Conservation (phyloP, 2,888 invertebrate genomes). For the Physocephala rufipes region DNA sequence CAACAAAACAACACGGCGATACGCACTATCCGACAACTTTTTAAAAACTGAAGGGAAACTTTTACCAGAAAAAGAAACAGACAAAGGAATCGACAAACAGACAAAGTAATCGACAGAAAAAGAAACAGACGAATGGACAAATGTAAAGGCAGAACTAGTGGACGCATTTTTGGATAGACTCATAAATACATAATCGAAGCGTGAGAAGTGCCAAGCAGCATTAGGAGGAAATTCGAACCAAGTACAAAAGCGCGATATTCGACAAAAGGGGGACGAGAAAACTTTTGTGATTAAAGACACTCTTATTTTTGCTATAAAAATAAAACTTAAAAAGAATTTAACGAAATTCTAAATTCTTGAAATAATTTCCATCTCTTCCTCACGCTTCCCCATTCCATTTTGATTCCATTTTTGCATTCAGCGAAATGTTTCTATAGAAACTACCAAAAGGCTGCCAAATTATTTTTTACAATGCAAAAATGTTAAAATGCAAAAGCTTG, state of each 20-base stretch:
- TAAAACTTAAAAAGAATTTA: too few relatives aligned
- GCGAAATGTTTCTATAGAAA: neutral
- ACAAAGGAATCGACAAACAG: neutral
- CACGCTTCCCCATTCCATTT: too few relatives aligned
- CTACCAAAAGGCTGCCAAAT: neutral
- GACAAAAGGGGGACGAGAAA: neutral
- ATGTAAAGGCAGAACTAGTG: neutral
- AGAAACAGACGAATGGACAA: constrained; percentile 1
- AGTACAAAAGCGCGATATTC: neutral
- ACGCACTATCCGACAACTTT: neutral
- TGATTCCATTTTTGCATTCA: neutral
- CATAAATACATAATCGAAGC: constrained; percentile 12
- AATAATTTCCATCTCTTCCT: too few relatives aligned
- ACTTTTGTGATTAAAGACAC: neutral
- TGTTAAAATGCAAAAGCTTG: too few relatives aligned
- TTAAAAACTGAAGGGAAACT: neutral
- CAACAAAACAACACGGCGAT: neutral
- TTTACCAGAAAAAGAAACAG: neutral
- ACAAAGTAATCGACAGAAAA: neutral
- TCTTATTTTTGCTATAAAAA: too few relatives aligned
- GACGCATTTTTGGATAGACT: neutral
- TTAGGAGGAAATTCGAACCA: too few relatives aligned
- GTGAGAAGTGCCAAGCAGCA: neutral
- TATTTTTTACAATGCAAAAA: too few relatives aligned
- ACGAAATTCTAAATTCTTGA: too few relatives aligned